These are phyloP conservation scores for Netta rufina DNA, from an alignment of 2,797 vertebrate species.

Conservation along the genomic window DNA sequence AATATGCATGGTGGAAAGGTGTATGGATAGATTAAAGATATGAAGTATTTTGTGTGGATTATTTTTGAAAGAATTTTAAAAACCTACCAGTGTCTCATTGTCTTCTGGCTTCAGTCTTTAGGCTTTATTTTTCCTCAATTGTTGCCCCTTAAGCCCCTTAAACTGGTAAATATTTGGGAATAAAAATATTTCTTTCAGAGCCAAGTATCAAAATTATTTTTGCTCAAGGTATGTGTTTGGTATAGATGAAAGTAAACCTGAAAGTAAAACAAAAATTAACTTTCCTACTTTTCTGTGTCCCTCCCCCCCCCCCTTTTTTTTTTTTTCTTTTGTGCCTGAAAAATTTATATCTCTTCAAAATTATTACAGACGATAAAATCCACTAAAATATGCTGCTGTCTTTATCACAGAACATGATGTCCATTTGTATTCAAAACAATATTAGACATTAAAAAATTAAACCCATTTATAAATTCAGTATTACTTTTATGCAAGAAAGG, in stretches of 20 bases:
- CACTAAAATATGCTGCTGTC: not conserved
- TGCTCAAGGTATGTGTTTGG: not conserved
- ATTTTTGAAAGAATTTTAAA: not conserved
- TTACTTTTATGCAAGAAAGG: not conserved
- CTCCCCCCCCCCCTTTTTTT: not conserved
- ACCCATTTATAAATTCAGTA: not conserved
- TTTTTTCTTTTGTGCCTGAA: not conserved
- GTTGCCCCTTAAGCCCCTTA: not conserved
- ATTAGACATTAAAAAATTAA: not conserved
- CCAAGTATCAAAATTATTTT: not conserved
- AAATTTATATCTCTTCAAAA: not conserved
- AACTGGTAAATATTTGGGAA: not conserved
- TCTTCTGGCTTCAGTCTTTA: not conserved
- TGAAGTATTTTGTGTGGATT: not conserved
- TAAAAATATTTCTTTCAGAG: not conserved
- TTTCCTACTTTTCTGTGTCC: not conserved
- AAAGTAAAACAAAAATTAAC: not conserved
- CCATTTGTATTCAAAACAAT: not conserved
- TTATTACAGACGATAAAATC: not conserved
- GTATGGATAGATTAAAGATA: not conserved
- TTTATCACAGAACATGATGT: not conserved
- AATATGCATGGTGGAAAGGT: not conserved
- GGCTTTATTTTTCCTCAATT: not conserved
- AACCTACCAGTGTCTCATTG: rapidly evolving
- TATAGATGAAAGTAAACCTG: not conserved